Percentiles rank a stretch among this genome's conserved stretches.
phyloP scores from a whole-genome alignment of 37 sponge, comb jelly and placozoan genomes.

The Chondrosia reniformis region DNA sequence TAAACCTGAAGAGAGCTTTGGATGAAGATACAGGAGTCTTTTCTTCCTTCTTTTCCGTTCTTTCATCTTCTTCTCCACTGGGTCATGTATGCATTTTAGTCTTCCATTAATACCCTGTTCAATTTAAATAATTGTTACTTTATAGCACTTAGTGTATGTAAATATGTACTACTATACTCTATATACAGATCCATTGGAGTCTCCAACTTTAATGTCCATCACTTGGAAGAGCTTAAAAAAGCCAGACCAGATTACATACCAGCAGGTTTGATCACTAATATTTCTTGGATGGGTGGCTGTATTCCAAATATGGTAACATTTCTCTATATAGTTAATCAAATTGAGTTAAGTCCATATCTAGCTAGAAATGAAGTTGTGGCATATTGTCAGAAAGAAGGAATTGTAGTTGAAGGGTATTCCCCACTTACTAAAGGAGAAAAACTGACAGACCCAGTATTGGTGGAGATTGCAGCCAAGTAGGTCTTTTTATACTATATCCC shows the following conservation, averaged over 20 bases:
- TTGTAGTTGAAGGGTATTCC: slow-evolving; percentile 67
- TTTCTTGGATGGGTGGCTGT: too few species aligned
- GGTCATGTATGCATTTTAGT: too few species aligned
- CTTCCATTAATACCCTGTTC: too few species aligned
- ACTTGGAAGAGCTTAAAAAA: slow-evolving; percentile 61
- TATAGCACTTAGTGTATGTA: too few species aligned
- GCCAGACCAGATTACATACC: slow-evolving; percentile 66
- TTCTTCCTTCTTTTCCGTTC: too few species aligned
- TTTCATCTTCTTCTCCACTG: too few species aligned
- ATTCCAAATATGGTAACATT: neutral
- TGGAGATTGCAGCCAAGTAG: slow-evolving; percentile 59
- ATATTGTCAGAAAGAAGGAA: slow-evolving; percentile 58
- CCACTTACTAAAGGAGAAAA: slow-evolving; percentile 71
- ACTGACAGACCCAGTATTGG: slow-evolving; percentile 52
- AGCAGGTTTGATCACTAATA: slow-evolving; percentile 24
- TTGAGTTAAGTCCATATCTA: slow-evolving; percentile 72
- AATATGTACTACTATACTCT: neutral
- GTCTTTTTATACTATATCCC: neutral
- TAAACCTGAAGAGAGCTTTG: too few species aligned
- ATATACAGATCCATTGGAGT: slow-evolving; percentile 73
- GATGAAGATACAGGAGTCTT: too few species aligned
- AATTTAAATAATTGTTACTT: too few species aligned
- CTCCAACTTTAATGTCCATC: slow-evolving; percentile 72
- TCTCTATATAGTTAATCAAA: slow-evolving; percentile 62
- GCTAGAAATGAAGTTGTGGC: slow-evolving; percentile 59